Conservation (phyloP, 2,888 invertebrate genomes). For the Harpagoxenus sublaevis region DNA sequence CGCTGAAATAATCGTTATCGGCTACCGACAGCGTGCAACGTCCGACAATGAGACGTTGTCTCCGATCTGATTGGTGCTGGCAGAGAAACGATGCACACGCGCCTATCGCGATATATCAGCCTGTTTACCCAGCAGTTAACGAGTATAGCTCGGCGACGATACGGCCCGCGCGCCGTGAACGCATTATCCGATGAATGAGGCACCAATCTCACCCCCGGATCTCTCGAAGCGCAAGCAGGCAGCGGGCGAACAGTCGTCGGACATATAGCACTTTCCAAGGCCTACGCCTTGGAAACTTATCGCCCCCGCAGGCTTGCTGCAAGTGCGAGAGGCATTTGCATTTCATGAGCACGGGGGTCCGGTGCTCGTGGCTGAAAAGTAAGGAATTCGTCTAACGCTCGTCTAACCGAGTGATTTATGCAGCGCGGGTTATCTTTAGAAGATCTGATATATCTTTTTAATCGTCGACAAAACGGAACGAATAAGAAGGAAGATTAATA, state of each 20-base stretch:
- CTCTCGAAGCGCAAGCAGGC: slow-evolving; percentile 62
- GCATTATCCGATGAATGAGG: slow-evolving; percentile 77
- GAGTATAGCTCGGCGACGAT: slow-evolving; percentile 67
- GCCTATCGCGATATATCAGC: slow-evolving; percentile 64
- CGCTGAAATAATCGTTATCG: slow-evolving; percentile 55
- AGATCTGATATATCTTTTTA: slow-evolving; percentile 17
- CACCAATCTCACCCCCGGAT: slow-evolving; percentile 72
- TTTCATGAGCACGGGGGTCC: slow-evolving; percentile 65
- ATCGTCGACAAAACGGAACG: slow-evolving; percentile 8
- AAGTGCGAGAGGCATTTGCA: slow-evolving; percentile 67
- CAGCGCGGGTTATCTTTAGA: background rate
- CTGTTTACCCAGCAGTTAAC: slow-evolving; percentile 72
- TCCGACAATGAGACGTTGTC: slow-evolving; percentile 48
- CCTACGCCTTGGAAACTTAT: slow-evolving; percentile 68
- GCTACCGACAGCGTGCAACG: slow-evolving; percentile 46
- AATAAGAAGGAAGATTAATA: slow-evolving; percentile 8
- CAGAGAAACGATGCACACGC: slow-evolving; percentile 49
- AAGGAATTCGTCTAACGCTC: slow-evolving; percentile 31
- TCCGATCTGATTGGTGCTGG: slow-evolving; percentile 38
- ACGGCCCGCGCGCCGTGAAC: slow-evolving; percentile 65
- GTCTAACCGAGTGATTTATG: slow-evolving; percentile 37
- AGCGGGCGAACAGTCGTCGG: slow-evolving; percentile 68
- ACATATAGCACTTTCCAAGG: slow-evolving; percentile 69
- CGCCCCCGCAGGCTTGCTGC: slow-evolving; percentile 51
- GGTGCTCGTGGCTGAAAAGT: background rate